Base-by-base conservation (phyloP, 2,888 invertebrate species). In the Hoplodrina ambigua region DNA sequence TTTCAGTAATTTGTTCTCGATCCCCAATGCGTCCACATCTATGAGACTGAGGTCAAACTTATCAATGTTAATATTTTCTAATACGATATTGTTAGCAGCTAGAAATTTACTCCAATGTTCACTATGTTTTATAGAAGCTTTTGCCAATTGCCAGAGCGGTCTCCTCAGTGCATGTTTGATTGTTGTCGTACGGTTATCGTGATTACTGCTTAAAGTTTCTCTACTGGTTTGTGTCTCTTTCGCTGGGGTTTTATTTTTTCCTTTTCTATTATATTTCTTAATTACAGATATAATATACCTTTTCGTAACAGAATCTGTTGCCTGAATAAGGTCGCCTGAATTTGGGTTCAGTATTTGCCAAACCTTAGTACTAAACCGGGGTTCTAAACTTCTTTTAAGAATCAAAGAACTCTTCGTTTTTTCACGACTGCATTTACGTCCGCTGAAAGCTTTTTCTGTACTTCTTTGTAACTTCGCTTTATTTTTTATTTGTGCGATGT, bases 21-120 rank as follows among this genome's bases (percentile, higher is more conserved):
- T 88, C 8, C 84, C 86, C 41, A 89, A 71, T 19, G 83, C 86
- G 49, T 90, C 87, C 50, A 90, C 56, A 64, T 90, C 84, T 58
- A 89, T 86, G 0, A 89, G 73, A 70, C 78, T 85, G 20, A 86
- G 83, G 60, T 88, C 85, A 46, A 90, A 63, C 75, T 85, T 82
- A 67, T 89, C 88, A 58, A 89, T 86, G 44, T 89, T 90, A 33
- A 90, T 85, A 57, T 86, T 87, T 37, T 90, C 88, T 41, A 89
- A 75, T 64, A 86, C 67, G 54, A 89, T 88, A 50, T 84, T 67
- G 55, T 89, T 89, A 17, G 87, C 87, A 59, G 78, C 78, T 41
- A 87, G 58, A 44, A 89, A 69, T 49, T 75, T 57, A 63, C 61
- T 81, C 85, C 83, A 87, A 44, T 83, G 72, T 58, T 80, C 69